These are phyloP conservation scores for Nomada ruficornis DNA, from an alignment of 2,888 invertebrate species.

Conservation along the genomic window DNA sequence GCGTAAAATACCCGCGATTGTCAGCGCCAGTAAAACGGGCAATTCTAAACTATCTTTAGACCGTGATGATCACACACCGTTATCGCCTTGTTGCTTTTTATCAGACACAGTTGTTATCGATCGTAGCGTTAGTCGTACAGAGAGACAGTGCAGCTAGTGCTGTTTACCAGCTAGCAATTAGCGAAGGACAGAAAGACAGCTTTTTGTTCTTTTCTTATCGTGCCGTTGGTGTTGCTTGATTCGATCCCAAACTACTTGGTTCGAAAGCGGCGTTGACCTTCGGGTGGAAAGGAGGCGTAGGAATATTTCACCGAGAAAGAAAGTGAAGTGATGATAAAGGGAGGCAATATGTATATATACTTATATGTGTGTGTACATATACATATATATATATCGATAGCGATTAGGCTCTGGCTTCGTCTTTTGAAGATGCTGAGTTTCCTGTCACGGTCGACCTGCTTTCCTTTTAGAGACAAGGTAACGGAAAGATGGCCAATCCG, in stretches of 20 bases:
- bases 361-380: neutral
- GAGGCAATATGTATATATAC: too few relatives aligned
- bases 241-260: neutral
- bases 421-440: constrained; percentile 49
- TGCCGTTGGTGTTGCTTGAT: neutral
- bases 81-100: constrained; percentile 49
- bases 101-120: constrained; percentile 47
- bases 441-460: constrained; percentile 1
- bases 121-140: constrained; percentile 39
- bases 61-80: constrained; percentile 38
- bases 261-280: neutral
- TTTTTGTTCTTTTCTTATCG: neutral
- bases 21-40: constrained; percentile 16
- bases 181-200: constrained; percentile 20
- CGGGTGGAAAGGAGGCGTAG: neutral
- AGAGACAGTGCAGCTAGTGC: constrained; percentile 30
- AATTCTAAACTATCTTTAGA: constrained; percentile 50
- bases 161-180: constrained; percentile 34
- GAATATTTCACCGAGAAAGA: constrained; percentile 32
- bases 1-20: constrained; percentile 44
- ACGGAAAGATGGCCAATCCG: too few relatives aligned
- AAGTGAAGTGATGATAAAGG: constrained; percentile 40
- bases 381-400: constrained; percentile 39
- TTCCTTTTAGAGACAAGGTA: too few relatives aligned
- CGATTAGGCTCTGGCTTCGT: constrained; percentile 50